phyloP scores from a whole-genome alignment of 2,888 invertebrate species.

The Megalurothrips usitatus region DNA sequence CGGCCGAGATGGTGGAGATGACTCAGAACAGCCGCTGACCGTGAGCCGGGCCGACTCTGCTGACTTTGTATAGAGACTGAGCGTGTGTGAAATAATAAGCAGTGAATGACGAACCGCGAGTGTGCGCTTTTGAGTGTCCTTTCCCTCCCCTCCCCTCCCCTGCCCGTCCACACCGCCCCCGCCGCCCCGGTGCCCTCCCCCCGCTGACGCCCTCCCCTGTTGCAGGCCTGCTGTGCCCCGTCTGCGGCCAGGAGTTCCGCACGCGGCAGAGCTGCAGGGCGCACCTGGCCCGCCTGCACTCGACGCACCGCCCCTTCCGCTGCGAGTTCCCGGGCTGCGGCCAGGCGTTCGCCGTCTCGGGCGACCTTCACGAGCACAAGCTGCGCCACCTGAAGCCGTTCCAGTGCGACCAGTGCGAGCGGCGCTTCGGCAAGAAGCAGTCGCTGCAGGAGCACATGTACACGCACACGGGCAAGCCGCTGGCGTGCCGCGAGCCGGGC shows the following conservation, averaged over 20 bases:
- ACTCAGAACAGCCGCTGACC: no score
- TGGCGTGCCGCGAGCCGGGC: not conserved
- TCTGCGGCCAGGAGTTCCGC: not conserved
- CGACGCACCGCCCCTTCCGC: not conserved
- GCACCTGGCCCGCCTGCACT: not conserved
- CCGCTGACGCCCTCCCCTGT: not conserved
- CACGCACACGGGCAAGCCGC: not conserved
- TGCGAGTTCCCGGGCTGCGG: not conserved
- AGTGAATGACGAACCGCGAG: no score
- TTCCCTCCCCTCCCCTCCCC: not conserved
- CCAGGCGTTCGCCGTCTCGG: not conserved
- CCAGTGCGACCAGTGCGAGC: not conserved
- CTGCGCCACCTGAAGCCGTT: not conserved
- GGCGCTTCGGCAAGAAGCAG: not conserved
- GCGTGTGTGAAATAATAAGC: no score
- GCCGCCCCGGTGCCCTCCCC: not conserved
- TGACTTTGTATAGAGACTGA: no score
- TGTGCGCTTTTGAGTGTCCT: not conserved
- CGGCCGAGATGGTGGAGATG: not conserved
- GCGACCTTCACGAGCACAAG: not conserved
- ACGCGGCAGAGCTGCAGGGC: not conserved
- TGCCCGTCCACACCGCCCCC: not conserved
- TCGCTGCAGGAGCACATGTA: not conserved
- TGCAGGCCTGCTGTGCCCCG: not conserved
- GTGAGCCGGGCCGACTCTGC: not conserved